Evolutionary conservation across 2,888 invertebrate genomes (phyloP).

Genomic region (Eumerus sabulonum): DNA sequence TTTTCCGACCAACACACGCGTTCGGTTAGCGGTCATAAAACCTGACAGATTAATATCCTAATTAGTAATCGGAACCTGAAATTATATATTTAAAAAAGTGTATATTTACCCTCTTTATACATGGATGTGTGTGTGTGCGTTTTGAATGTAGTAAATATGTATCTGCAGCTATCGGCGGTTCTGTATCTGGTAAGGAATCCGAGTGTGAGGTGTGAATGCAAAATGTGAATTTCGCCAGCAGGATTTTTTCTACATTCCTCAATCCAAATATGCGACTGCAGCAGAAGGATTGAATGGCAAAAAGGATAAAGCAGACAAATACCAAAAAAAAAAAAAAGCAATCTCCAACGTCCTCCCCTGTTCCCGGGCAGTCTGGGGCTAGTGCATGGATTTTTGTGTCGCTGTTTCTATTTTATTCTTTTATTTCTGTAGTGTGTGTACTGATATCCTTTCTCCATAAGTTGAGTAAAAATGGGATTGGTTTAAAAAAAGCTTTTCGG

Average conservation of each 20-base stretch:
- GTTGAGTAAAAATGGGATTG: constrained; percentile 60
- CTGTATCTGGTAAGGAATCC: too few species aligned
- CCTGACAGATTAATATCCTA: constrained; percentile 71
- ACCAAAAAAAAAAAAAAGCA: constrained; percentile 2
- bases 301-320: too few species aligned
- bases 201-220: constrained; percentile 51
- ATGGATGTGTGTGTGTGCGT: constrained; percentile 9
- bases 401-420: constrained; percentile 7
- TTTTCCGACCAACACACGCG: constrained; percentile 44
- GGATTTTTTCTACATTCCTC: constrained; percentile 21
- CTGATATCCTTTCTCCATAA: constrained; percentile 28
- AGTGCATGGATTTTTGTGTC: constrained; percentile 50
- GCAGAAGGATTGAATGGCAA: constrained; percentile 41
- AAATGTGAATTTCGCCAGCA: too few species aligned
- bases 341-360: constrained; percentile 13
- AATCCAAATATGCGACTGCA: constrained; percentile 60
- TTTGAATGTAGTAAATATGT: constrained; percentile 3
- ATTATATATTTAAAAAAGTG: constrained; percentile 37
- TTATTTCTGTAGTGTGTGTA: background rate
- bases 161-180: background rate
- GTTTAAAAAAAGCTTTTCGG: constrained; percentile 69
- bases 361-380: constrained; percentile 42
- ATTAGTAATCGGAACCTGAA: constrained; percentile 67
- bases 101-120: constrained; percentile 3
- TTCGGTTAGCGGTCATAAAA: constrained; percentile 66